These are phyloP conservation scores for Ypsolopha sequella DNA, from an alignment of 2,888 invertebrate genomes.

Conservation along the genomic window DNA sequence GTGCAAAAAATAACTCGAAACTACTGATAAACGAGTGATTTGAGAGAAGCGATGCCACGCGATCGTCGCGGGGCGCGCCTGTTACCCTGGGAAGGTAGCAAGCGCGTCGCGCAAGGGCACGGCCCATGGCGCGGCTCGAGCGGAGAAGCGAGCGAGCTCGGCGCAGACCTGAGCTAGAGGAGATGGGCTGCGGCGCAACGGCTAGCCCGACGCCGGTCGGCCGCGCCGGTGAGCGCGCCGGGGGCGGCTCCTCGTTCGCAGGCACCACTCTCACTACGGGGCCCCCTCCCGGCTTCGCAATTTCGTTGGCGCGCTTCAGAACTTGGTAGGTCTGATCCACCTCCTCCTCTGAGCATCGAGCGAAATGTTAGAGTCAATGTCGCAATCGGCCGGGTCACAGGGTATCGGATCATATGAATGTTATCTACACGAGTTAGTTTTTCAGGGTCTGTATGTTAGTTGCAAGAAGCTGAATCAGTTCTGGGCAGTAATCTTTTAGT, in stretches of 20 bases:
- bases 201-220: slow-evolving; percentile 64
- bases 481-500: too few species aligned
- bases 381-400: too few species aligned
- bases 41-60: slow-evolving; percentile 32
- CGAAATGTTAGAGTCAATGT: slow-evolving; percentile 45
- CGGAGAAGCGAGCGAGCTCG: slow-evolving; percentile 51
- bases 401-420: too few species aligned
- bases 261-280: slow-evolving; percentile 58
- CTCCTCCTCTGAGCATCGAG: slow-evolving; percentile 74
- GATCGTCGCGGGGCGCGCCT: neutral
- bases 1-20: slow-evolving; percentile 57
- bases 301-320: slow-evolving; percentile 94
- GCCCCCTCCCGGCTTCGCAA: slow-evolving; percentile 72
- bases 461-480: too few species aligned
- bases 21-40: slow-evolving; percentile 63
- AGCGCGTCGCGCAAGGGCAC: slow-evolving; percentile 33
- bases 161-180: slow-evolving; percentile 78
- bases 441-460: too few species aligned
- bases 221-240: slow-evolving; percentile 58
- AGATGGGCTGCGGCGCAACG: slow-evolving; percentile 75
- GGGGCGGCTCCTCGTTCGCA: slow-evolving; percentile 40
- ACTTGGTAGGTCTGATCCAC: slow-evolving; percentile 96
- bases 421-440: too few species aligned
- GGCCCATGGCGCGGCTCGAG: slow-evolving; percentile 52
- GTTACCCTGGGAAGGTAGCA: slow-evolving; percentile 21